Base-by-base conservation (phyloP, 2,888 invertebrate species). In the Iphiclides podalirius region DNA sequence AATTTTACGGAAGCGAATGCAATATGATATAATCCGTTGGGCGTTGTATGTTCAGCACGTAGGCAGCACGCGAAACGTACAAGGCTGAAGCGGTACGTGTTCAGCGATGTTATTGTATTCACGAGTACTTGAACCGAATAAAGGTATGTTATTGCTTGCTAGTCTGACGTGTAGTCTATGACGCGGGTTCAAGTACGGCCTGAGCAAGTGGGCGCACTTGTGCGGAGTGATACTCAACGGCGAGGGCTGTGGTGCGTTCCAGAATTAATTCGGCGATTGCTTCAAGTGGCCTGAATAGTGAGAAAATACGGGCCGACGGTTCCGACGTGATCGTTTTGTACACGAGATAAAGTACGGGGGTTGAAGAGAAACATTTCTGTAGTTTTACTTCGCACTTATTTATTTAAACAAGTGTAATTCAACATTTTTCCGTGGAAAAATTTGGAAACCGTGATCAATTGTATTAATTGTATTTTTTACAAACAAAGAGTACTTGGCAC, bases 231-330 rank as follows among this genome's bases (percentile, higher is more conserved):
- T 54, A 54, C 64, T 64, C 54, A 55, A 53, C 50, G 53, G 42
- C 44, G 58, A 40, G 44, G 13, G 56, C 52, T 55, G 59, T 55
- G 60, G 59, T 59, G 54, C 57, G 57, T 57, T 57, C 43, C 53
- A 51, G 59, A 52, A 59, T 63, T 63, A 63, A 61, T 63, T 61
- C 61, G 53, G 58, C 59, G 47, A 59, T 63, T 53, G 59, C 58
- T 61, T 63, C 56, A 49, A 63, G 53, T 52, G 53, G 55, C 44
- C 26, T 28, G 34, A 20, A 44, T 44, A 40, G 49, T 50, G 39
- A 28, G 44, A 49, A 44, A 50, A 50, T 44, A 44, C 44, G 39
- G 31, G 17, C 7, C 23, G 12, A 20, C 38, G 20, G 38, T 12
- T 36, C 28, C 43, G 23, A 34, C 33, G 42, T 26, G 42, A 49